Conservation (phyloP, 2,797 vertebrate species). For the Mus caroli region DNA sequence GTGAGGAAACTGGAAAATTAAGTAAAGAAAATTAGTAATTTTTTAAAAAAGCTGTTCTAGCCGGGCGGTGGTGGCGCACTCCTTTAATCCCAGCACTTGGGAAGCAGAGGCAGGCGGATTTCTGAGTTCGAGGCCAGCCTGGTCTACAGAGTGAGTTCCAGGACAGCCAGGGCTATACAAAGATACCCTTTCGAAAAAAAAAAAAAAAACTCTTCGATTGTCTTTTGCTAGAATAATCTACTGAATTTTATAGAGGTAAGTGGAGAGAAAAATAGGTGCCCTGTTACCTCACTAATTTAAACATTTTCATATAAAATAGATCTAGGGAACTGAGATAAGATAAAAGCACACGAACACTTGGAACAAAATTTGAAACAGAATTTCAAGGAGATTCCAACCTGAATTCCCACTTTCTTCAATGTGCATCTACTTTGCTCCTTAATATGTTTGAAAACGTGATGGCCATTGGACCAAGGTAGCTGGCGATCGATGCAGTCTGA, state of each 20-base stretch:
- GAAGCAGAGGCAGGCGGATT: too few species aligned
- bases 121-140: too few species aligned
- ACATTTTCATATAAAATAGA: neutral
- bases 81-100: too few species aligned
- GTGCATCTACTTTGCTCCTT: neutral
- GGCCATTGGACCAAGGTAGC: too few species aligned
- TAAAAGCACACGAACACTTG: neutral
- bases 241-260: neutral
- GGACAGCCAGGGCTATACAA: too few species aligned
- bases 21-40: neutral
- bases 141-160: too few species aligned
- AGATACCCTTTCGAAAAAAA: too few species aligned
- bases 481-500: fast-evolving
- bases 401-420: neutral
- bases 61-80: too few species aligned
- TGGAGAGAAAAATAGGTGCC: neutral
- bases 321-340: neutral
- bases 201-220: too few species aligned
- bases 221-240: neutral
- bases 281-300: neutral
- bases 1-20: neutral
- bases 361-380: neutral
- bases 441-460: neutral
- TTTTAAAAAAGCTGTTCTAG: too few species aligned
- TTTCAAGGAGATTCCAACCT: neutral